phyloP scores from a whole-genome alignment of 2,888 invertebrate genomes.

The Diloba caeruleocephala region DNA sequence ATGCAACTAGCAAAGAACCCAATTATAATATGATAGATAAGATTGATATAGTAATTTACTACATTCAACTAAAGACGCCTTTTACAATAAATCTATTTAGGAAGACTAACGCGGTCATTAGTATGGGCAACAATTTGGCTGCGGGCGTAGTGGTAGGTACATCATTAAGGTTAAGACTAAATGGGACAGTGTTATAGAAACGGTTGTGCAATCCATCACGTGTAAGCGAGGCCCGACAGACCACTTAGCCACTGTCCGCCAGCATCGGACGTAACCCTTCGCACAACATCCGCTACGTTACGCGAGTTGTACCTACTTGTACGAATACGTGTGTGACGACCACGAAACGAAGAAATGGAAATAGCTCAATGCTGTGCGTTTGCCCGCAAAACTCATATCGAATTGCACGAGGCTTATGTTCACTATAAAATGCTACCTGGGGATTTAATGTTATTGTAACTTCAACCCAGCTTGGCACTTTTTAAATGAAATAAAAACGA shows the following conservation, averaged over 20 bases:
- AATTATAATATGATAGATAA: too few relatives aligned
- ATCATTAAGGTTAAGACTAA: constrained; percentile 71
- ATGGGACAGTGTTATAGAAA: constrained; percentile 69
- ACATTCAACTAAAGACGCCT: constrained; percentile 27
- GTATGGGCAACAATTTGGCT: constrained; percentile 60
- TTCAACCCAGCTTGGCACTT: too few relatives aligned
- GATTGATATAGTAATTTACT: constrained; percentile 30
- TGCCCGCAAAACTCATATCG: constrained; percentile 19
- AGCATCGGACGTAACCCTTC: constrained; percentile 68
- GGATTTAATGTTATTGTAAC: too few relatives aligned
- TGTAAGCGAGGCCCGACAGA: constrained; percentile 78
- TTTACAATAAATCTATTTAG: constrained; percentile 51
- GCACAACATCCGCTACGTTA: constrained; percentile 64
- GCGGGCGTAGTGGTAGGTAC: constrained; percentile 56
- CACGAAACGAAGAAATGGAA: constrained; percentile 61
- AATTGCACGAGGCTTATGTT: constrained; percentile 13
- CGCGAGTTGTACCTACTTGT: constrained; percentile 38
- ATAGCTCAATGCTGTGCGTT: constrained; percentile 53
- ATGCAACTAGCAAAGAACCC: constrained; percentile 13
- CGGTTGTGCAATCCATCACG: constrained; percentile 79
- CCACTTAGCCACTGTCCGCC: constrained; percentile 81
- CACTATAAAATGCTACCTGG: too few relatives aligned
- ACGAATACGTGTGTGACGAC: constrained; percentile 54
- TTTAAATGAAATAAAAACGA: too few relatives aligned
- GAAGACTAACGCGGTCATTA: constrained; percentile 61